A percentile compares a stretch with the other conserved stretches of the same genome.
phyloP scores from a whole-genome alignment of 2,888 invertebrate genomes.

The Microchrysa polita region DNA sequence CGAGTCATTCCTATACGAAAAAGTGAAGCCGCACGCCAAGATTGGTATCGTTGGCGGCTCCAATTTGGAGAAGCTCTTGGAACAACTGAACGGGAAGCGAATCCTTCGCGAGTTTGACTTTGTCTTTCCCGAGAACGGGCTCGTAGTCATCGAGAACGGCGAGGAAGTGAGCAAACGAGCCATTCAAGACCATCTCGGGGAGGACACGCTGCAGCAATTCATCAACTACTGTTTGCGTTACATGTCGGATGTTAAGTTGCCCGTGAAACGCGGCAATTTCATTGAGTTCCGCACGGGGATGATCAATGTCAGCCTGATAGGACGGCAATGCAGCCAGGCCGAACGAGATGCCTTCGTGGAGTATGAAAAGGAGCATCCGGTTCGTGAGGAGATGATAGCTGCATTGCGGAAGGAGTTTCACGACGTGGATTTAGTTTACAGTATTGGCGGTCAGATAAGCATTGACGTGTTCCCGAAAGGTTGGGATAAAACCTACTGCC shows the following conservation, averaged over 20 bases:
- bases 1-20: constrained; percentile 73
- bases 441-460: constrained; percentile 95
- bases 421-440: constrained; percentile 78
- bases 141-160: constrained; percentile 81
- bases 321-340: constrained; percentile 83
- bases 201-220: constrained; percentile 83
- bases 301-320: constrained; percentile 92
- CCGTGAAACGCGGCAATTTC: constrained; percentile 92
- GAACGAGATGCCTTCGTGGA: constrained; percentile 84
- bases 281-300: constrained; percentile 92
- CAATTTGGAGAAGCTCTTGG: constrained; percentile 84
- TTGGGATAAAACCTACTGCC: constrained; percentile 95
- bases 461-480: constrained; percentile 91
- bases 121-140: constrained; percentile 93
- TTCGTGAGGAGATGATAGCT: constrained; percentile 82
- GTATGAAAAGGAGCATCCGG: constrained; percentile 79
- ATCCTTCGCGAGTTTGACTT: constrained; percentile 81
- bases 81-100: constrained; percentile 81
- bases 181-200: constrained; percentile 80
- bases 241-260: constrained; percentile 82
- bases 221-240: constrained; percentile 87
- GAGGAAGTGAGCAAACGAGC: constrained; percentile 71
- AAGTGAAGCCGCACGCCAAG: constrained; percentile 71
- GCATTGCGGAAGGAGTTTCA: constrained; percentile 79
- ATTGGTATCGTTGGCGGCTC: constrained; percentile 94